Conservation (phyloP, 2,113 vertebrate species). For the Oreocharis arfaki region DNA sequence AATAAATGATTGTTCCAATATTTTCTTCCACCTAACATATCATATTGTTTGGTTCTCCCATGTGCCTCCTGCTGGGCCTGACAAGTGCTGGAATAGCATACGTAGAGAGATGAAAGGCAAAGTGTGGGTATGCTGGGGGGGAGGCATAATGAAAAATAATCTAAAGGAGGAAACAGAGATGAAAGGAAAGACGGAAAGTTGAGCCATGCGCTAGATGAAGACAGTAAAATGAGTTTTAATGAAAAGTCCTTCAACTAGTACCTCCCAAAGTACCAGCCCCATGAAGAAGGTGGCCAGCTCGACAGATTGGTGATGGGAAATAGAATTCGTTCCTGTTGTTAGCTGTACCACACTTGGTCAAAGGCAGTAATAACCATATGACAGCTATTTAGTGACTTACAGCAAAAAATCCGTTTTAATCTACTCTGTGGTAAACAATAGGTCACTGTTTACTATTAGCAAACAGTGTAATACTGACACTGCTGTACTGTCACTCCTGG, state of each 20-base stretch:
- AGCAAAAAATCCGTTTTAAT: background rate
- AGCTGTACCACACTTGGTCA: background rate
- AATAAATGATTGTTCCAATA: conserved; percentile 54
- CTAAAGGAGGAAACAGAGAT: conserved; percentile 37
- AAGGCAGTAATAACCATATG: background rate
- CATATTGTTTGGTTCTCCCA: conserved; percentile 51
- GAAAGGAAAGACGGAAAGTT: conserved; percentile 43
- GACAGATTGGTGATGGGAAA: background rate
- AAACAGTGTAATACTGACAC: background rate
- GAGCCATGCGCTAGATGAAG: background rate
- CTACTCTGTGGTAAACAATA: background rate
- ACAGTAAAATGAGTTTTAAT: conserved; percentile 29
- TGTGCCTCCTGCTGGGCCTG: conserved; percentile 46
- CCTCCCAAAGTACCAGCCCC: conserved; percentile 18
- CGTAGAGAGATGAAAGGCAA: conserved; percentile 51
- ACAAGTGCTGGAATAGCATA: conserved; percentile 49
- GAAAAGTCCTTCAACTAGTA: conserved; percentile 26
- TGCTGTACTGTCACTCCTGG: background rate
- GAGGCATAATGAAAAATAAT: conserved; percentile 54
- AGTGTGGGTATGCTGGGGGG: background rate
- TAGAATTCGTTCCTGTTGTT: background rate
- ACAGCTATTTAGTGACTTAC: background rate
- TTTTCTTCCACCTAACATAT: conserved; percentile 60
- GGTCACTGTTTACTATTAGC: background rate
- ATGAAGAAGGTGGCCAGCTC: background rate